Conservation (phyloP, 2,888 invertebrate species). For the Catocala nupta region DNA sequence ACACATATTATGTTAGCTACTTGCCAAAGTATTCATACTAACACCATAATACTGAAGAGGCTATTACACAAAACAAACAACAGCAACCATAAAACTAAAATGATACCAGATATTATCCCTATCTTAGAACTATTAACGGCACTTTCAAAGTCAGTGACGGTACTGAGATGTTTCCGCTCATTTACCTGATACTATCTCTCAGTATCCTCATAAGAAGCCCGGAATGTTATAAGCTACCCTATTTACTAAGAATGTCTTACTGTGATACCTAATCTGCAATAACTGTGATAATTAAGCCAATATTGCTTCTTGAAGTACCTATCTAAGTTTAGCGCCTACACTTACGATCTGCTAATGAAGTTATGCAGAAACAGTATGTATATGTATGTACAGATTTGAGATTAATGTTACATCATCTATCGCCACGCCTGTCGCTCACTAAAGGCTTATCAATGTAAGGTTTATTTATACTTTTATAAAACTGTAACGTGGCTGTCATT, state of each 20-base stretch:
- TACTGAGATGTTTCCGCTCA: not conserved
- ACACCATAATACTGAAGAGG: too few relatives aligned
- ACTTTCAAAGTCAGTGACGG: not conserved
- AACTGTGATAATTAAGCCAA: conserved; percentile 9
- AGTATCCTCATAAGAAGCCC: conserved; percentile 3
- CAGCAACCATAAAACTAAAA: not conserved
- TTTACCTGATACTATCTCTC: conserved; percentile 12
- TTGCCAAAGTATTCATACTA: too few relatives aligned
- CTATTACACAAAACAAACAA: too few relatives aligned
- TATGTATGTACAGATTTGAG: not conserved
- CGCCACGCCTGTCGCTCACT: too few relatives aligned
- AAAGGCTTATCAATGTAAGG: too few relatives aligned
- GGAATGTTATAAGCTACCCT: conserved; percentile 8
- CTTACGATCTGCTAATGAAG: conserved; percentile 7
- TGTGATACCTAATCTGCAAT: conserved; percentile 2
- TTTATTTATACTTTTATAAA: too few relatives aligned
- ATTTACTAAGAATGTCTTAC: conserved; percentile 4
- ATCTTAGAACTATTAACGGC: not conserved
- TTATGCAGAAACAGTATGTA: not conserved
- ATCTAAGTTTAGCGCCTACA: conserved; percentile 11
- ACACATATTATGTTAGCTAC: too few relatives aligned
- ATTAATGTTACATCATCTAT: not conserved
- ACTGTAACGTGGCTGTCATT: too few relatives aligned
- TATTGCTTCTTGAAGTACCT: conserved; percentile 6
- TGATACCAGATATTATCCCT: not conserved